Evolutionary conservation across 2,888 invertebrate genomes (phyloP).

Genomic region (Rhingia rostrata): DNA sequence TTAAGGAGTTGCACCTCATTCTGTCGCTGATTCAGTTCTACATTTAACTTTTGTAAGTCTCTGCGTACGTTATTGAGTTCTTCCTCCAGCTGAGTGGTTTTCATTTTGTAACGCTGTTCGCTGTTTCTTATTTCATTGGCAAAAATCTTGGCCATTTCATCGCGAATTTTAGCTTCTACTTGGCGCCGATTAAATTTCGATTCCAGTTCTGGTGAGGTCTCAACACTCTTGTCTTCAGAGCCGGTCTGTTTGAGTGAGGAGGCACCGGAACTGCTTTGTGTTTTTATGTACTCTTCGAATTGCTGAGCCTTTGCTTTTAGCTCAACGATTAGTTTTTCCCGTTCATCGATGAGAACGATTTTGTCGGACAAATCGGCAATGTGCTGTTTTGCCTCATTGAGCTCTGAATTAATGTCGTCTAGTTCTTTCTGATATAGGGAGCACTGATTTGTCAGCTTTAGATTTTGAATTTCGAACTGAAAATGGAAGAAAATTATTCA

Average conservation of each 20-base stretch:
- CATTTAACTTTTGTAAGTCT: slow-evolving; percentile 78
- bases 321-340: slow-evolving; percentile 85
- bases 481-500: slow-evolving; percentile 46
- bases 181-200: slow-evolving; percentile 77
- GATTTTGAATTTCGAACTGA: slow-evolving; percentile 81
- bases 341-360: slow-evolving; percentile 83
- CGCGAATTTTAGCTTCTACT: slow-evolving; percentile 84
- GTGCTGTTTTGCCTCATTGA: slow-evolving; percentile 79
- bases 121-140: slow-evolving; percentile 86
- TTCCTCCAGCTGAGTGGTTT: slow-evolving; percentile 82
- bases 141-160: slow-evolving; percentile 88
- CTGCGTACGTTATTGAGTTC: slow-evolving; percentile 77
- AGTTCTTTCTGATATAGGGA: slow-evolving; percentile 79
- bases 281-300: slow-evolving; percentile 86
- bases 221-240: slow-evolving; percentile 78
- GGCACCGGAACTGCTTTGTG: slow-evolving; percentile 83
- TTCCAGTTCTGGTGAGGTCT: slow-evolving; percentile 82
- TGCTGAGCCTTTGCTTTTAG: slow-evolving; percentile 86
- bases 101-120: slow-evolving; percentile 83
- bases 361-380: slow-evolving; percentile 81
- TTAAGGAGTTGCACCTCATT: slow-evolving; percentile 81
- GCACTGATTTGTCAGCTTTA: slow-evolving; percentile 79
- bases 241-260: slow-evolving; percentile 72
- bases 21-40: slow-evolving; percentile 79
- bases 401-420: slow-evolving; percentile 78